Base-by-base conservation (phyloP, 2,888 invertebrate species). In the Drosophila peninsularis region DNA sequence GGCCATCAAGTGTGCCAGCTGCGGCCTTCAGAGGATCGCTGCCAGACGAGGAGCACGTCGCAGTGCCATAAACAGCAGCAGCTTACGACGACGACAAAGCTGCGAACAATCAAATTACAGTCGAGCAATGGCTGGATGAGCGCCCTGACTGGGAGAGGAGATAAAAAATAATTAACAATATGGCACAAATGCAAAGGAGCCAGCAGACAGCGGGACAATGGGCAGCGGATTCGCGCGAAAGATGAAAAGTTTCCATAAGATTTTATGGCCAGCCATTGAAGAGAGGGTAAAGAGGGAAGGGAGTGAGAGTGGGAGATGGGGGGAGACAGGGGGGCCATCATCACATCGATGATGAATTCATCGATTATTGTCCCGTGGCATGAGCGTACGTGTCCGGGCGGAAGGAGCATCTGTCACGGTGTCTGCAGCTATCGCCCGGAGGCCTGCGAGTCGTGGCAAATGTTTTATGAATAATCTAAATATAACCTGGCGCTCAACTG, bases 71-170 rank as follows among this genome's bases (percentile, higher is more conserved):
- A 74, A 76, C 77, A 79, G 74, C 64, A 62, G 64, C 58, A 41
- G 66, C 41, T 61, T 19, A 57, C 32, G 63, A 30, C 6, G 27
- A 60, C 56, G 54, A 63, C 58, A 62, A 56, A 49, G 65, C 76
- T 70, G 71, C 66, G 63, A 69, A 81, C 79, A 79, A 79, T 74
- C 64, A 74, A 70, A 79, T 67, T 58, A 61, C 47, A 63, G 52
- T 19, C 53, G 30, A 54, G 44, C 21, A 50, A 53, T 34, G 6
- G 44, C 6, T 24, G 53, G 41, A 50, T 21, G 24, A n/a, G 36
- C 17, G 36, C 50, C 21, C 24, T 37, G 36, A 30, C 24, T 57
- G 21, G 19, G 34, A 4, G 24, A 24, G 47, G 64, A 36, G 42
- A 64, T 68, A 63, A 41, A 57, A 53, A 67, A 63, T 63, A 67